These are phyloP conservation scores for Rhincodon typus DNA, from an alignment of 2,797 vertebrate species.

Conservation along the genomic window DNA sequence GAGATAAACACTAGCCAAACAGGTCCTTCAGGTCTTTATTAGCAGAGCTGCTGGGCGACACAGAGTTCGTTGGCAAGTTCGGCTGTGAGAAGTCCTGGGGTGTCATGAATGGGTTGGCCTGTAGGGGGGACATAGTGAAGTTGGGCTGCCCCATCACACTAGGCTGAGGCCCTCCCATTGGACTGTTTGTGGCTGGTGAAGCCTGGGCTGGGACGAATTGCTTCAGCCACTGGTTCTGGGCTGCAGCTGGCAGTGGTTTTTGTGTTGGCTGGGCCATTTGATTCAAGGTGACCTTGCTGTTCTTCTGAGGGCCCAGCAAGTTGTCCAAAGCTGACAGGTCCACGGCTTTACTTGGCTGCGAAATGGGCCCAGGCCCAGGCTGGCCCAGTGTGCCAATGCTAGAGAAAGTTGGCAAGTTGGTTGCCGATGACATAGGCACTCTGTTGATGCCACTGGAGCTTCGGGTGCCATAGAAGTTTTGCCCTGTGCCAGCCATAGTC, in stretches of 20 bases:
- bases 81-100: constrained; percentile 88
- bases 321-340: constrained; percentile 85
- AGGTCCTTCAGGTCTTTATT: constrained; percentile 96
- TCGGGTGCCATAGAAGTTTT: constrained; percentile 64
- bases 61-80: constrained; percentile 57
- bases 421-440: constrained; percentile 63
- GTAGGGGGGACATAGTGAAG: constrained; percentile 69
- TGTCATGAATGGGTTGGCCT: constrained; percentile 93
- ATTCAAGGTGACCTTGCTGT: constrained; percentile 89
- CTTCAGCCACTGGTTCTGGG: constrained; percentile 74
- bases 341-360: constrained; percentile 54
- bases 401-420: constrained; percentile 73
- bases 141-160: constrained; percentile 60
- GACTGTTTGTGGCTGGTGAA: constrained; percentile 55
- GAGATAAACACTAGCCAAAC: constrained; percentile 73
- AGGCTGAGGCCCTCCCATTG: constrained; percentile 58
- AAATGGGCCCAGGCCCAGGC: constrained; percentile 48
- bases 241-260: constrained; percentile 35
- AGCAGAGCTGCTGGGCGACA: constrained; percentile 77
- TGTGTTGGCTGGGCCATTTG: constrained; percentile 72
- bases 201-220: constrained; percentile 71
- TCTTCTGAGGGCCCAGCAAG: constrained; percentile 81
- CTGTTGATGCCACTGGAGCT: constrained; percentile 49
- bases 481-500: constrained; percentile 63
- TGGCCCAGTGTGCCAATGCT: constrained; percentile 60